These are phyloP conservation scores for Keiferia lycopersicella DNA, from an alignment of 2,888 invertebrate genomes.

Conservation along the genomic window DNA sequence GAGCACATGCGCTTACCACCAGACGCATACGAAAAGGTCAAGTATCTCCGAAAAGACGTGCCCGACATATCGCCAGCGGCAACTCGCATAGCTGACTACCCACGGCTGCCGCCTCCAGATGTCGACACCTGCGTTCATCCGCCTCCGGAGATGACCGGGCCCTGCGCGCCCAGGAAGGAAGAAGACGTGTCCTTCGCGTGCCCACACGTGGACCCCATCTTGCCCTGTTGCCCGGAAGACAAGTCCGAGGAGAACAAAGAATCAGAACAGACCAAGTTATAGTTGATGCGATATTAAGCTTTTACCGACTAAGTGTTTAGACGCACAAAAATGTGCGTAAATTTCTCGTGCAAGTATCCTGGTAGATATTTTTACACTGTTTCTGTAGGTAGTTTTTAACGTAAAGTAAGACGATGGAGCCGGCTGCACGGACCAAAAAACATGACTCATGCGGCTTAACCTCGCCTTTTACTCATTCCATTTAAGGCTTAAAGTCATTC, in stretches of 20 bases:
- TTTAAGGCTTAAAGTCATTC: no score
- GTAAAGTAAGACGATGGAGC: neutral
- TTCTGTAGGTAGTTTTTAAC: no score
- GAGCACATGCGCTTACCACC: conserved; percentile 65
- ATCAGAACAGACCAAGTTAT: conserved; percentile 11
- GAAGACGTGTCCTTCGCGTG: conserved; percentile 72
- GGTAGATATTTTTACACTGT: neutral
- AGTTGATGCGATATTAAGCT: neutral
- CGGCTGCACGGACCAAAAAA: no score
- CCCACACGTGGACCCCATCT: conserved; percentile 53
- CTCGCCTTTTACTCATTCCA: no score
- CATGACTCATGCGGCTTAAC: no score
- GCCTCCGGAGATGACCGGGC: conserved; percentile 44
- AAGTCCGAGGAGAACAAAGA: conserved; percentile 29
- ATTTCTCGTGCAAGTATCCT: neutral
- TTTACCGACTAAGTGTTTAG: neutral
- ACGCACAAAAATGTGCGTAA: neutral
- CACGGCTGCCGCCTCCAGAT: conserved; percentile 44
- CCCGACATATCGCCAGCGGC: conserved; percentile 69
- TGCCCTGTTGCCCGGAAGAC: conserved; percentile 59
- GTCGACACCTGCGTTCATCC: conserved; percentile 52
- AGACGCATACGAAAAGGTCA: conserved; percentile 64
- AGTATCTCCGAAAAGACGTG: conserved; percentile 58
- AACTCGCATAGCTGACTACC: conserved; percentile 49
- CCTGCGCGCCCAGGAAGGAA: conserved; percentile 51